Conservation (phyloP, 1,140 invertebrate genomes). For the Drosophila sproati region DNA sequence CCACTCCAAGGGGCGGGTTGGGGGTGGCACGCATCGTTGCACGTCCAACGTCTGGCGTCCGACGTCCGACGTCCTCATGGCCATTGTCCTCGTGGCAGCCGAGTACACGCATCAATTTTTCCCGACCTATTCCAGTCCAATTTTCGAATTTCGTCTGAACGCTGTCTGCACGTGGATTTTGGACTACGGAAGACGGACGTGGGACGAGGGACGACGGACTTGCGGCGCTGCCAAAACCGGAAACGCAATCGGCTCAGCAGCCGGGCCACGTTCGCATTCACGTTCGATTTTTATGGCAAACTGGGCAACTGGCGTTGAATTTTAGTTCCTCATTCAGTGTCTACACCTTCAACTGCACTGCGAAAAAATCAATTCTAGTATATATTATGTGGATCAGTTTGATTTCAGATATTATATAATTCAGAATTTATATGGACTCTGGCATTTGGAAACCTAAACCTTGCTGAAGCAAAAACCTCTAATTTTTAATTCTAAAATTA, state of each 20-base stretch:
- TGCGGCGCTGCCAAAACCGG: constrained; percentile 36
- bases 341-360: constrained; percentile 43
- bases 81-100: constrained; percentile 70
- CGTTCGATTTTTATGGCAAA: constrained; percentile 78
- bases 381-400: too few species aligned
- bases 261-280: constrained; percentile 31
- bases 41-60: constrained; percentile 62
- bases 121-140: constrained; percentile 65
- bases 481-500: too few species aligned
- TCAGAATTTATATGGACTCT: too few species aligned
- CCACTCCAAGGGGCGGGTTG: neutral
- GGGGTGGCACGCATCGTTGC: constrained; percentile 63
- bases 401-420: too few species aligned
- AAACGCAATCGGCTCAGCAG: constrained; percentile 49
- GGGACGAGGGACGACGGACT: neutral
- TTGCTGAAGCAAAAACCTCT: too few species aligned
- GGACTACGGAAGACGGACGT: neutral
- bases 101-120: constrained; percentile 66
- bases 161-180: constrained; percentile 71
- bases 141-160: constrained; percentile 55
- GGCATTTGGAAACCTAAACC: too few species aligned
- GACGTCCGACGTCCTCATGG: constrained; percentile 42
- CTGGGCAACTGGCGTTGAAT: constrained; percentile 49
- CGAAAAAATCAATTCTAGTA: neutral
- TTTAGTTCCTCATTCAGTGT: constrained; percentile 77